phyloP scores from a whole-genome alignment of 2,797 vertebrate species.

The Xenentodon cancila region DNA sequence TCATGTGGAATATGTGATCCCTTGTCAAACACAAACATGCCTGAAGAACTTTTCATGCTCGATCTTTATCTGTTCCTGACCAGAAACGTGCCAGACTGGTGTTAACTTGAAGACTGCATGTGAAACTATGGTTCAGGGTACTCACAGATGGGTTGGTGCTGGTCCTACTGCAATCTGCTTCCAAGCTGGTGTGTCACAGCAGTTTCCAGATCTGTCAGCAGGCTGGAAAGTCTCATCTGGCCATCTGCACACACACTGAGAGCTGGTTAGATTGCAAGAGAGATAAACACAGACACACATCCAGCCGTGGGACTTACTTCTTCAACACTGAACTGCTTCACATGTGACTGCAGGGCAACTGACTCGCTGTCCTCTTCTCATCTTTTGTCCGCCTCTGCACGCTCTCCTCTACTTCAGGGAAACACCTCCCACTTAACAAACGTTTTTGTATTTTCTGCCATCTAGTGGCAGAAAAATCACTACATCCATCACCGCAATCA shows the following conservation, averaged over 20 bases:
- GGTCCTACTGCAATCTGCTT: conserved; percentile 20
- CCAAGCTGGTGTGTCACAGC: conserved; percentile 13
- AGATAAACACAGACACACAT: not conserved
- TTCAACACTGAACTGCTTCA: not conserved
- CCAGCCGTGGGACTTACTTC: too few relatives aligned
- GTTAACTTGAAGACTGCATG: too few relatives aligned
- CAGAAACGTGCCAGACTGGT: too few relatives aligned
- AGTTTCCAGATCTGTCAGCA: conserved; percentile 49
- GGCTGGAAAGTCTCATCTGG: conserved; percentile 32
- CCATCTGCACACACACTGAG: conserved; percentile 17
- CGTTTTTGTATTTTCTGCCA: not conserved
- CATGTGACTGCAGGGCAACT: conserved; percentile 21
- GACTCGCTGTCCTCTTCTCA: conserved; percentile 19
- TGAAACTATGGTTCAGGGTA: not conserved
- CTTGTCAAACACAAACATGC: too few relatives aligned
- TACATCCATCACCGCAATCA: not conserved
- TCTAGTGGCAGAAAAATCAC: conserved; percentile 4
- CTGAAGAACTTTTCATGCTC: too few relatives aligned
- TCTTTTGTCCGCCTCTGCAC: conserved; percentile 10
- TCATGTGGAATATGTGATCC: too few relatives aligned
- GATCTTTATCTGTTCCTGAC: too few relatives aligned
- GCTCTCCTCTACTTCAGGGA: conserved; percentile 37
- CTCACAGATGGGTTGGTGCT: conserved; percentile 36
- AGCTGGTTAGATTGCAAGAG: conserved; percentile 1
- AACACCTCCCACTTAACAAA: conserved; percentile 31